phyloP scores from a whole-genome alignment of 2,113 vertebrate genomes.

The Takifugu flavidus region DNA sequence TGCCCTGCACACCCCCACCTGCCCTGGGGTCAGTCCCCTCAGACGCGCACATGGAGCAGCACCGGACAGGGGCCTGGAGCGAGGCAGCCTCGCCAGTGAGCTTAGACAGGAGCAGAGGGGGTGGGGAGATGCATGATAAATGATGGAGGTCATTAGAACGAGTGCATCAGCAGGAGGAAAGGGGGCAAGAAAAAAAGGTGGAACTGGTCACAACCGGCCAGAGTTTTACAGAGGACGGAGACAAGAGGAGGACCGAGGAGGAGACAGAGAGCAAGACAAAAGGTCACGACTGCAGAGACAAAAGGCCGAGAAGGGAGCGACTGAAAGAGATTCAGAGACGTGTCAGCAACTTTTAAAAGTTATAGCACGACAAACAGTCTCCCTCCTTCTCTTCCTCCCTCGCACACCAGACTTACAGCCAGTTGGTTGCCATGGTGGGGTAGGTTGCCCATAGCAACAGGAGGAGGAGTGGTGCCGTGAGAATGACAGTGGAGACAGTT shows the following conservation, averaged over 20 bases:
- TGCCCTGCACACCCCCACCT: constrained; percentile 70
- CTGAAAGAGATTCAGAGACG: constrained; percentile 71
- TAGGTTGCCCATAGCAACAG: constrained; percentile 83
- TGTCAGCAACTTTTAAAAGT: constrained; percentile 77
- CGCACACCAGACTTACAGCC: constrained; percentile 76
- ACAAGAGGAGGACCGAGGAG: constrained; percentile 46
- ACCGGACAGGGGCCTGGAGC: constrained; percentile 66
- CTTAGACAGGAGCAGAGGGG: constrained; percentile 45
- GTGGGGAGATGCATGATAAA: constrained; percentile 9
- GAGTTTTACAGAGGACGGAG: constrained; percentile 53
- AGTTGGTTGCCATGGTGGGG: constrained; percentile 82
- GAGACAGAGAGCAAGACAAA: constrained; percentile 52
- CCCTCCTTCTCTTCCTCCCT: constrained; percentile 54
- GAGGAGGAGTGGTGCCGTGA: constrained; percentile 81
- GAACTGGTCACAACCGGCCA: constrained; percentile 33
- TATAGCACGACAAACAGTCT: constrained; percentile 77
- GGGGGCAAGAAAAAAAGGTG: constrained; percentile 28
- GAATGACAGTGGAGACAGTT: constrained; percentile 80
- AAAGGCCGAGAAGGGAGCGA: constrained; percentile 55
- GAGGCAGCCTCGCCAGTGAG: constrained; percentile 75
- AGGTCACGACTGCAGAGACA: constrained; percentile 62
- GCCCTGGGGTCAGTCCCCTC: constrained; percentile 72
- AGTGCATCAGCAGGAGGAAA: constrained; percentile 35
- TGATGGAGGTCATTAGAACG: constrained; percentile 11
- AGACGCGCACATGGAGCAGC: constrained; percentile 67